A percentile compares a stretch with the other conserved stretches of the same genome.
phyloP scores from a whole-genome alignment of 37 sponge, comb jelly and placozoan species.

The Theonella swinhoei region DNA sequence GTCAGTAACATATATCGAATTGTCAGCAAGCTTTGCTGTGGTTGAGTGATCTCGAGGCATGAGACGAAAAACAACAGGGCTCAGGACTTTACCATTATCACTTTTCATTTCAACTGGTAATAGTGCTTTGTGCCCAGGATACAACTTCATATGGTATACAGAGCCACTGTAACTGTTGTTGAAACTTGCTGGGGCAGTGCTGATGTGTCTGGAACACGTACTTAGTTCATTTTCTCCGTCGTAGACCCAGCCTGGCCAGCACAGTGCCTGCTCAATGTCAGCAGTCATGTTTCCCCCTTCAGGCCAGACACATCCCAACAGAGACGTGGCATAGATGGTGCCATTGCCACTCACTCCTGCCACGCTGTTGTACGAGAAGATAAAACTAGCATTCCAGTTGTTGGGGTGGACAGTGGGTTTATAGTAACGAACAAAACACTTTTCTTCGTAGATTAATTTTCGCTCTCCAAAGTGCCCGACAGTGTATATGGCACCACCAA shows the following conservation, averaged over 20 bases:
- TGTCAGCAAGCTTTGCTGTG: neutral
- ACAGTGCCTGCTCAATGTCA: neutral
- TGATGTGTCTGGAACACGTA: slow-evolving; percentile 18
- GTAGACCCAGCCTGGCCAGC: slow-evolving; percentile 14
- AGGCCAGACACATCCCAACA: slow-evolving; percentile 43
- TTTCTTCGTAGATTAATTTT: slow-evolving; percentile 7
- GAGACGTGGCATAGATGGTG: slow-evolving; percentile 49
- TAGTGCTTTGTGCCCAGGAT: neutral
- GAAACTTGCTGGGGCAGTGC: slow-evolving; percentile 27
- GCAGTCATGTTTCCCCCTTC: neutral
- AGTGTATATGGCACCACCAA: slow-evolving; percentile 67
- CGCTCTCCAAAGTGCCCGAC: slow-evolving; percentile 34
- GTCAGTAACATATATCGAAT: slow-evolving; percentile 3
- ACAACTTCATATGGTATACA: neutral
- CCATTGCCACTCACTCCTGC: neutral
- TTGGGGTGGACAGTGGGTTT: neutral
- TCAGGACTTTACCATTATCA: slow-evolving; percentile 2
- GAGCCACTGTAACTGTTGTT: neutral
- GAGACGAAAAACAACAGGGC: neutral
- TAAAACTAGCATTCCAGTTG: slow-evolving; percentile 41
- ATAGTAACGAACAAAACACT: slow-evolving; percentile 61
- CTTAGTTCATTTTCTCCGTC: neutral
- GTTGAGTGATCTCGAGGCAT: neutral
- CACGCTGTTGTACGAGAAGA: slow-evolving; percentile 42
- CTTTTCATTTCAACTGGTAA: neutral